phyloP scores from a whole-genome alignment of 2,113 vertebrate species.

The Canis aureus region DNA sequence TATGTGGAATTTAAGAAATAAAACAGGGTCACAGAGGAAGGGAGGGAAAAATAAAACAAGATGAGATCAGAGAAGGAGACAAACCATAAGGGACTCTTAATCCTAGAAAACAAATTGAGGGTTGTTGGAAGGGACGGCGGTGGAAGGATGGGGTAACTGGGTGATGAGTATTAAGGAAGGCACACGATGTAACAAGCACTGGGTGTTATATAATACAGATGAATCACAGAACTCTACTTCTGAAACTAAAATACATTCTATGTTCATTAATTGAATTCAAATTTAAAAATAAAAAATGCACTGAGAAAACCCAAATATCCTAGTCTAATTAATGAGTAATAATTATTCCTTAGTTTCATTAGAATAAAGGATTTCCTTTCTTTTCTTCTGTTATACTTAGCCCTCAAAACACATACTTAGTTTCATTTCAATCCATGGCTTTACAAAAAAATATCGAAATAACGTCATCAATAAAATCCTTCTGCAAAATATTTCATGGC shows the following conservation, averaged over 20 bases:
- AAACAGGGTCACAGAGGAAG: neutral
- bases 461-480: slow-evolving; percentile 55
- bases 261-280: neutral
- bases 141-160: neutral
- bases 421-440: slow-evolving; percentile 43
- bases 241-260: neutral
- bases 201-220: neutral
- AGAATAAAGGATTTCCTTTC: slow-evolving; percentile 29
- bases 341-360: slow-evolving; percentile 35
- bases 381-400: slow-evolving; percentile 27
- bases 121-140: neutral
- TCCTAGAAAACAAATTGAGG: neutral
- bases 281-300: neutral
- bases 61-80: neutral
- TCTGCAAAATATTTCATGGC: slow-evolving; percentile 6
- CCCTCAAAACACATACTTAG: neutral
- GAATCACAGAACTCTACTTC: neutral
- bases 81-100: neutral
- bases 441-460: slow-evolving; percentile 56
- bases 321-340: slow-evolving; percentile 20
- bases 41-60: neutral
- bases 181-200: neutral
- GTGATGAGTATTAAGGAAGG: neutral
- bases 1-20: neutral
- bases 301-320: neutral